A percentile compares a stretch with the other conserved stretches of the same genome.
These are phyloP conservation scores for Pedicia rivosa DNA, from an alignment of 2,888 invertebrate genomes.

Conservation along the genomic window DNA sequence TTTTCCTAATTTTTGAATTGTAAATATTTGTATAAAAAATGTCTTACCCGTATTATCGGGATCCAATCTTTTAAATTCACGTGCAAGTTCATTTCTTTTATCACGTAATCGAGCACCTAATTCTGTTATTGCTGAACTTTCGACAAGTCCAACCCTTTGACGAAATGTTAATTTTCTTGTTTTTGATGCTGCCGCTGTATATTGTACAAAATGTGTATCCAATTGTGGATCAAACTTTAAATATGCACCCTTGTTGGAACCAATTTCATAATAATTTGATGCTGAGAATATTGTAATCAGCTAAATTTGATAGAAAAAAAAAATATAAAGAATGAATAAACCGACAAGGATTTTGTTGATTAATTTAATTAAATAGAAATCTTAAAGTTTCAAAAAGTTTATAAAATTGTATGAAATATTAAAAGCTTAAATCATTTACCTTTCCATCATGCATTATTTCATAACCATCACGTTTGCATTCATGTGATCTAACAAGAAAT, in stretches of 20 bases:
- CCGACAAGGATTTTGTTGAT: too few species aligned
- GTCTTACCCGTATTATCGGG: slow-evolving; percentile 51
- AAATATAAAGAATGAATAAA: too few species aligned
- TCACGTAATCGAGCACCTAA: slow-evolving; percentile 63
- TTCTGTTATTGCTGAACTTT: slow-evolving; percentile 73
- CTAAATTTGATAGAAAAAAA: too few species aligned
- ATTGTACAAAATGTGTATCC: slow-evolving; percentile 78
- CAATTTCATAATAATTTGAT: slow-evolving; percentile 92
- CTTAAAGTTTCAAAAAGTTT: too few species aligned
- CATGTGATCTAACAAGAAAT: slow-evolving; percentile 75
- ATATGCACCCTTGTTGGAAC: slow-evolving; percentile 87
- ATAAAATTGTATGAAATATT: too few species aligned
- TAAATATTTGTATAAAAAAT: too few species aligned
- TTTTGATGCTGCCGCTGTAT: slow-evolving; percentile 58
- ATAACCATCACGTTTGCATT: slow-evolving; percentile 86
- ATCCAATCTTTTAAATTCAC: slow-evolving; percentile 57
- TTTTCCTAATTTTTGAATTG: too few species aligned
- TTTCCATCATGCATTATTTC: slow-evolving; percentile 71
- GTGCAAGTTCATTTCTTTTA: slow-evolving; percentile 49
- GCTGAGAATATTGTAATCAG: slow-evolving; percentile 91
- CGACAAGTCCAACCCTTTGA: slow-evolving; percentile 68
- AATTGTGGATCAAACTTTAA: slow-evolving; percentile 63
- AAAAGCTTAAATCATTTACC: slow-evolving; percentile 31
- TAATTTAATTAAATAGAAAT: too few species aligned
- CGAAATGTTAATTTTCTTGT: slow-evolving; percentile 57